Evolutionary conservation across 2,113 vertebrate species (phyloP).

Genomic region (Cyphomyrus plagiostoma): DNA sequence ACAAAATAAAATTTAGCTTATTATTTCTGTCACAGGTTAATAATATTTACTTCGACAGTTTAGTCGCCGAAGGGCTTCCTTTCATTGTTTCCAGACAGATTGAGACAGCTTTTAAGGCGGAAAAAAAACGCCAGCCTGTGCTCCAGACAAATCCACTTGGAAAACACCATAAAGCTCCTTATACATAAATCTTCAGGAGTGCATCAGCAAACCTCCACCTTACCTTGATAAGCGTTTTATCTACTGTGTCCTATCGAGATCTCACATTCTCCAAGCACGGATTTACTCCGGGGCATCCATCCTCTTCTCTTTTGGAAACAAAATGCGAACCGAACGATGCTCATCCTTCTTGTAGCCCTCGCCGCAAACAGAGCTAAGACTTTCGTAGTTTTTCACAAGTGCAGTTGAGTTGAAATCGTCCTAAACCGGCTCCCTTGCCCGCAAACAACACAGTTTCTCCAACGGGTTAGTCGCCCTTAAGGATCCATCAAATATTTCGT

Average conservation of each 20-base stretch:
- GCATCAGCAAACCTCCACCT: constrained; percentile 26
- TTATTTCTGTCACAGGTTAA: background rate
- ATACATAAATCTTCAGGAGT: background rate
- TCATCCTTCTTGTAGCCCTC: background rate
- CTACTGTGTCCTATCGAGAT: constrained; percentile 6
- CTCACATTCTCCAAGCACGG: constrained; percentile 19
- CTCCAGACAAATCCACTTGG: background rate
- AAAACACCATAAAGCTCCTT: background rate
- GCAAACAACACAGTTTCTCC: background rate
- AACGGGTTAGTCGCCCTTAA: background rate
- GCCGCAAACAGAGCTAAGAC: background rate
- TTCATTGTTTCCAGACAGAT: background rate
- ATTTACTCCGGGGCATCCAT: constrained; percentile 24
- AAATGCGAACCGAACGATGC: constrained; percentile 5
- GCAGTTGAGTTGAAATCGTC: constrained; percentile 15
- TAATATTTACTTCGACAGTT: background rate
- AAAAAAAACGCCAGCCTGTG: background rate
- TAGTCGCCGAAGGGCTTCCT: background rate
- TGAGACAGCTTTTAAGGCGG: background rate
- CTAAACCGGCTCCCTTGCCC: background rate
- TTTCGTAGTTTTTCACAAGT: constrained; percentile 2
- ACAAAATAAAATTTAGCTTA: background rate
- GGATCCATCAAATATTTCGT: background rate
- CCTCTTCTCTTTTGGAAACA: constrained; percentile 11
- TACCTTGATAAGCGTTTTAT: constrained; percentile 33